Base-by-base conservation (phyloP, 2,888 invertebrate genomes). In the Netelia fuscicornis region DNA sequence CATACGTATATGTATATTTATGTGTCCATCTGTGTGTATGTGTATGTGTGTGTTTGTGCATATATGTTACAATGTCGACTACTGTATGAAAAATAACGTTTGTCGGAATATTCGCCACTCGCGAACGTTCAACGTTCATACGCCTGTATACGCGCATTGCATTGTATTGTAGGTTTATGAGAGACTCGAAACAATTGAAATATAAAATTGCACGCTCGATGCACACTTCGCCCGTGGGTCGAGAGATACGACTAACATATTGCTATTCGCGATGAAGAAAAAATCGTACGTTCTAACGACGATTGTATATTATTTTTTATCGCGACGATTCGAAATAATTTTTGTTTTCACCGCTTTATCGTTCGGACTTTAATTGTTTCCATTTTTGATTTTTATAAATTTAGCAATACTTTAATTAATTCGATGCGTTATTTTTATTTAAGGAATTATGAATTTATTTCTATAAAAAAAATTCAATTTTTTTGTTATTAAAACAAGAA, bases 21-120 rank as follows among this genome's bases (percentile, higher is more conserved):
- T 52, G 52, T n/a, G n/a, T 2, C 37, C 10, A 8, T 52, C 5
- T 52, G 13, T 13, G 30, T 52, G 3, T 52, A 10, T 13, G 30
- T 52, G 3, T 52, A 10, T 87, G 86, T 86, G 37, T 72, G 37
- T 86, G 88, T 89, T 87, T 88, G 88, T 72, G 79, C 79, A 84
- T 83, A 86, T 37, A 37, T 37, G 37, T 37, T 37, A 81, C 56
- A 72, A 76, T 30, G 11, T 48, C 88, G 89, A 48, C 48, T 89
- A 90, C 87, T 87, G 87, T 88, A 89, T 87, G 78, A 87, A 88
- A 89, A 88, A 86, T 77, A 80, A 85, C 70, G 60, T 72, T 78
- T 72, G 77, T 67, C 72, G 67, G 78, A 78, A 77, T 82, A 78
- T 83, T 83, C 78, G 77, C 65, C 25, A 70, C 44, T 25, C 11